Conservation (phyloP, 30 jellyfish, hydroid and myxozoan species). For the Chironex yamaguchii region DNA sequence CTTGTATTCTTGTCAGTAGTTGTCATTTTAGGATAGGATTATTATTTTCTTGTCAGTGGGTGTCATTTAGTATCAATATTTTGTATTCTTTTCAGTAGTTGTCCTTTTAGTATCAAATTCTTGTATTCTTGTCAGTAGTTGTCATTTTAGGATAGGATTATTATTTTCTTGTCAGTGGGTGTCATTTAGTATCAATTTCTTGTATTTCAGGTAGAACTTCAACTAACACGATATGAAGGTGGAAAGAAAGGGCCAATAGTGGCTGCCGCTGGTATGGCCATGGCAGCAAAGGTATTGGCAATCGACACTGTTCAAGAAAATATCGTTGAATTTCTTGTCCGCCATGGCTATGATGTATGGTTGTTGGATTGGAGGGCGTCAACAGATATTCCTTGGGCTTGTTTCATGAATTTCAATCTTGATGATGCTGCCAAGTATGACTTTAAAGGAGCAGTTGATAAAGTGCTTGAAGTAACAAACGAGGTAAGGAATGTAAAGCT, state of each 20-base stretch:
- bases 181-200: neutral
- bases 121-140: too few relatives aligned
- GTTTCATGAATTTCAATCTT: slow-evolving; percentile 10
- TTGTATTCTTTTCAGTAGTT: neutral
- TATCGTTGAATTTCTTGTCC: slow-evolving; percentile 63
- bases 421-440: slow-evolving; percentile 66
- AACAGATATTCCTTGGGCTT: slow-evolving; percentile 78
- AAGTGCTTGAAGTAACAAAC: slow-evolving; percentile 52
- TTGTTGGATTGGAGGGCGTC: slow-evolving; percentile 71
- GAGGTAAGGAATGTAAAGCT: slow-evolving; percentile 50
- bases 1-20: too few relatives aligned
- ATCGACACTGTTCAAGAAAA: slow-evolving; percentile 72
- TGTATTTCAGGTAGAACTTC: slow-evolving; percentile 66
- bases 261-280: slow-evolving; percentile 70
- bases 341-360: slow-evolving; percentile 71
- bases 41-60: neutral
- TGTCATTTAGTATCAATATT: neutral
- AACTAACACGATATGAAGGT: slow-evolving; percentile 72
- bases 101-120: neutral
- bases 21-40: too few relatives aligned
- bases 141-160: neutral
- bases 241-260: slow-evolving; percentile 83
- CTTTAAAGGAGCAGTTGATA: slow-evolving; percentile 70
- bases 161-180: neutral
- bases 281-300: slow-evolving; percentile 34